Evolutionary conservation across 2,797 vertebrate species (phyloP), one percentile per base, ranked within the genome.

Genomic region (Phaenicophaeus curvirostris): DNA sequence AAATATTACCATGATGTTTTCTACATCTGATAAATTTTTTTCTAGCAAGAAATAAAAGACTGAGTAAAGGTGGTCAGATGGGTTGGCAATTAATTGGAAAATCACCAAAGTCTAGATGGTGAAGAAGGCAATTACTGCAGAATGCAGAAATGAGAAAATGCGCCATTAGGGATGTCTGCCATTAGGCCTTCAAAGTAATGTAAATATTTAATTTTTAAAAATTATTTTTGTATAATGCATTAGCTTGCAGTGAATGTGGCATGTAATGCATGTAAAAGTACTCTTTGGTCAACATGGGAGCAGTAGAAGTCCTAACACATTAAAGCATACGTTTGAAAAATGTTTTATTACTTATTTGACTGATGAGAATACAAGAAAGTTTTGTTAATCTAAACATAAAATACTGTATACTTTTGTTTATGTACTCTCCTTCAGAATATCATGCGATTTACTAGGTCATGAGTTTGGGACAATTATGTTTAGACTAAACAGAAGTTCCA

Each of bases 61-160:
- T 62, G 87, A 78, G 35, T 89, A 89, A 92, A 94, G 69, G 79
- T 94, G 73, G 91, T 87, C 59, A 93, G 80, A 88, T 25, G 28
- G 46, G 57, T 83, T 95, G 84, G 62, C 90, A 90, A 91, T 95
- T 94, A 93, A 89, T 92, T 93, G 82, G 76, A 92, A 94, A 94
- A 93, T 91, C 94, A 96, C 87, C 82, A 84, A 96, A 90, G 91
- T 92, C 82, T 95, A 79, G 87, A 73, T 53, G 48, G 69, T 87
- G 79, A 93, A 75, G 62, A 57, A 92, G 89, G 89, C 68, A 94
- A 93, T 96, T 95, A 92, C 81, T 71, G 77, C 30, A 33, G 91
- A 92, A 59, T 53, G 55, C 41, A 94, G 82, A 72, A 92, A 81
- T 65, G 73, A 93, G 69, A 90, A 94, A 95, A 87, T 67, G 58